Base-by-base conservation (phyloP, 2,797 vertebrate genomes). In the Dryobates pubescens region DNA sequence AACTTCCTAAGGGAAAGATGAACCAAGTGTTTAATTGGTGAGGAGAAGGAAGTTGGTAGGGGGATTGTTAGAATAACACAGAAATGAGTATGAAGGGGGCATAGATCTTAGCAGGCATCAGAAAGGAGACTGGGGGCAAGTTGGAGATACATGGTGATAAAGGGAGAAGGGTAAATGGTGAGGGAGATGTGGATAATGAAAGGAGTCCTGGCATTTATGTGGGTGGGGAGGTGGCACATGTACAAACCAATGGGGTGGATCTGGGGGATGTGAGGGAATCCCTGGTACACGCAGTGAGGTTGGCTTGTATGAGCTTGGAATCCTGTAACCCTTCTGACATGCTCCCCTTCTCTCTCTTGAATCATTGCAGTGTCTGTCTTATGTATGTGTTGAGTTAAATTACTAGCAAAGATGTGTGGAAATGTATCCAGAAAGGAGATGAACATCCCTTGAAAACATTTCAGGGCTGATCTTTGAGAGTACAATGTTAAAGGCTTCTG, bases 221-320 rank as follows among this genome's bases (percentile, higher is more conserved):
- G 67, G 51, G 5, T 54, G 62, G 57, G 51, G 58, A 73, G 62
- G 57, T 57, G 83, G 18, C 59, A 34, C 26, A 3, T 6, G 17
- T 51, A 23, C 47, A 24, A 32, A 34, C 22, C 34, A 15, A 1
- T 0, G 1, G 49, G 6, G 9, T 49, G n/a, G 34, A 30, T 11
- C 11, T 9, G 41, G 43, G 43, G 27, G 18, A 9, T 26, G 14
- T 2, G 0, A 73, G n/a, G 30, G 30, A 53, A 54, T 47, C 57
- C 61, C 27, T 14, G 3, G 27, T 41, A 17, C 0, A 1, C 9
- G 17, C 9, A 10, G 34, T 17, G 32, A 71, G 47, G n/a, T 43
- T 32, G 63, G 27, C 41, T 54, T 64, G 32, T 36, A 6, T 0
- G 0, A 47, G 58, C n/a, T 57, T n/a, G n/a, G 36, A 53, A 53